phyloP scores from a whole-genome alignment of 2,888 invertebrate genomes.

The Morpho deidamia region DNA sequence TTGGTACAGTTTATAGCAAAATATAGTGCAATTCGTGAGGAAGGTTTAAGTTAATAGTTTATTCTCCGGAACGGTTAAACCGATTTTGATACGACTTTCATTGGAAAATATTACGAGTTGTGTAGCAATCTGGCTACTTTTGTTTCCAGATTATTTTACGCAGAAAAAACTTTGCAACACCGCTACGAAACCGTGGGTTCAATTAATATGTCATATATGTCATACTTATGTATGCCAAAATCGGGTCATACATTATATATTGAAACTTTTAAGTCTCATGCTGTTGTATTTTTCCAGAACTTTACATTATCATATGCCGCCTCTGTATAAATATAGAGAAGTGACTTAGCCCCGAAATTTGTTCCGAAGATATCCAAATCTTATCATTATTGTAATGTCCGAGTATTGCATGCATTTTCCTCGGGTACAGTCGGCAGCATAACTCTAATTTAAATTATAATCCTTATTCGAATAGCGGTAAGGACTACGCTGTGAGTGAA shows the following conservation, averaged over 20 bases:
- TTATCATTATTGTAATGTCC: slow-evolving; percentile 62
- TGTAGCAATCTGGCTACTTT: too few species aligned
- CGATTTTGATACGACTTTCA: too few species aligned
- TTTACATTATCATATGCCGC: slow-evolving; percentile 15
- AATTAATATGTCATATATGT: too few species aligned
- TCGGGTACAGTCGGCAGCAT: slow-evolving; percentile 4
- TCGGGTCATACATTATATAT: not conserved
- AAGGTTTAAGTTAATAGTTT: too few species aligned
- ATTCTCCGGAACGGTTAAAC: too few species aligned
- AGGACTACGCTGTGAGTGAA: slow-evolving; percentile 9
- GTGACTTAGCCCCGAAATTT: slow-evolving; percentile 22
- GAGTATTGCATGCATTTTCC: slow-evolving; percentile 24
- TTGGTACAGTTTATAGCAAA: too few species aligned
- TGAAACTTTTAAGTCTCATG: not conserved
- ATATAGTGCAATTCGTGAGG: too few species aligned
- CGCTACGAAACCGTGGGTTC: too few species aligned
- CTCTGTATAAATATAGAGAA: slow-evolving; percentile 9
- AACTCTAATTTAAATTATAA: not conserved
- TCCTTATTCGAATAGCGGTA: not conserved
- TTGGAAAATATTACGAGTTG: too few species aligned
- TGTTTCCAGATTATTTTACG: too few species aligned
- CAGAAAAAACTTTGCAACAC: too few species aligned
- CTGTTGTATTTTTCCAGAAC: slow-evolving; percentile 4
- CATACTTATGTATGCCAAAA: too few species aligned
- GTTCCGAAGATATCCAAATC: slow-evolving; percentile 32